phyloP scores from a whole-genome alignment of 1,140 invertebrate genomes.

The Drosophila carrolli region DNA sequence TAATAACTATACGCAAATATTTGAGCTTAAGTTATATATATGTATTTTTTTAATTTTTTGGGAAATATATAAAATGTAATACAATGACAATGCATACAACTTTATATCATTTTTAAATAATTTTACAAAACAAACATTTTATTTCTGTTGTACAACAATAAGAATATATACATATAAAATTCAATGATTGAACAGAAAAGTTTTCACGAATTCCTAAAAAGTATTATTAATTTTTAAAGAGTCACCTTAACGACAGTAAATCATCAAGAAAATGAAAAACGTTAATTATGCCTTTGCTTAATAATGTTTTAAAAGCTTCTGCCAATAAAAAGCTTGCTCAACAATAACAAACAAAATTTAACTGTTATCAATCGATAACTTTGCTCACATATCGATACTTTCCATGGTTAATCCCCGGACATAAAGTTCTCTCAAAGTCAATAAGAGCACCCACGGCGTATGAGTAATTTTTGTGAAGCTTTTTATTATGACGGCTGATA shows the following conservation, averaged over 20 bases:
- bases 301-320: neutral
- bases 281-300: neutral
- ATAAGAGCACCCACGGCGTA: constrained; percentile 26
- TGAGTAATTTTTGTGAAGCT: constrained; percentile 56
- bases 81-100: too few relatives aligned
- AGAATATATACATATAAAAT: too few relatives aligned
- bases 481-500: constrained; percentile 17
- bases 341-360: too few relatives aligned
- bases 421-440: neutral
- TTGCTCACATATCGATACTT: constrained; percentile 13
- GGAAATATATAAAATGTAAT: too few relatives aligned
- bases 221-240: too few relatives aligned
- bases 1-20: constrained; percentile 9
- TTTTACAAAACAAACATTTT: neutral
- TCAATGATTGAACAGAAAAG: neutral
- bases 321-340: neutral
- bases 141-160: too few relatives aligned
- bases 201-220: too few relatives aligned
- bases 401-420: neutral
- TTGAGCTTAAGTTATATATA: neutral
- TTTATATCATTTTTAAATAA: neutral
- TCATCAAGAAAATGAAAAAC: neutral
- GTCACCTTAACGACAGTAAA: neutral
- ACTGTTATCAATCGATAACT: constrained; percentile 14
- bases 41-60: too few relatives aligned